These are phyloP conservation scores for Microctonus aethiopoides DNA, from an alignment of 2,888 invertebrate genomes.

Conservation along the genomic window DNA sequence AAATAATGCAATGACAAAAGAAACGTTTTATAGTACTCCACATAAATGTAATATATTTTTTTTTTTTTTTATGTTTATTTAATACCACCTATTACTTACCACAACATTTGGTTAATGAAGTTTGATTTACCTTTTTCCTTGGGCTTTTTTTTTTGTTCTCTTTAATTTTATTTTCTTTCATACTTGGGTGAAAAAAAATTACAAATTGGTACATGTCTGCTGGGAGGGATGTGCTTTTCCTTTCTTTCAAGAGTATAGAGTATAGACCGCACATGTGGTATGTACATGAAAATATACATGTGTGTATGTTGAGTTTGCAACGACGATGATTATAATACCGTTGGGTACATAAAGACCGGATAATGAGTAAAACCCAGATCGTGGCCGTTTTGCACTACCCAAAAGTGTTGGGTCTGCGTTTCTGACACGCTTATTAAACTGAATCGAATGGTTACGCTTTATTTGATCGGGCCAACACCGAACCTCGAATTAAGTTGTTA, in stretches of 20 bases:
- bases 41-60: background rate
- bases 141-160: no score
- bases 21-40: background rate
- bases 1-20: background rate
- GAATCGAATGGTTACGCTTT: slow-evolving; percentile 60
- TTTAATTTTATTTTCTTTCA: background rate
- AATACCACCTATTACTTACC: background rate
- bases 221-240: background rate
- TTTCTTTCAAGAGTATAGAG: background rate
- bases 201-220: slow-evolving; percentile 29
- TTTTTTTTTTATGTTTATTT: background rate
- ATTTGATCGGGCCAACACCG: slow-evolving; percentile 58
- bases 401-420: slow-evolving; percentile 27
- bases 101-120: background rate
- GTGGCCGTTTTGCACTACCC: slow-evolving; percentile 19
- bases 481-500: slow-evolving; percentile 63
- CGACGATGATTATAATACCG: slow-evolving; percentile 21
- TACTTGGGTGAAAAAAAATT: slow-evolving; percentile 11
- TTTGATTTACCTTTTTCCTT: background rate
- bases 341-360: slow-evolving; percentile 25
- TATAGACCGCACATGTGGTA: slow-evolving; percentile 18
- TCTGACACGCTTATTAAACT: slow-evolving; percentile 47
- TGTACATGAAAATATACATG: background rate
- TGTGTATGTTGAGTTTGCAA: slow-evolving; percentile 1
- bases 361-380: slow-evolving; percentile 16